Conservation (phyloP, 2,888 invertebrate species). For the Tiliacea aurago region DNA sequence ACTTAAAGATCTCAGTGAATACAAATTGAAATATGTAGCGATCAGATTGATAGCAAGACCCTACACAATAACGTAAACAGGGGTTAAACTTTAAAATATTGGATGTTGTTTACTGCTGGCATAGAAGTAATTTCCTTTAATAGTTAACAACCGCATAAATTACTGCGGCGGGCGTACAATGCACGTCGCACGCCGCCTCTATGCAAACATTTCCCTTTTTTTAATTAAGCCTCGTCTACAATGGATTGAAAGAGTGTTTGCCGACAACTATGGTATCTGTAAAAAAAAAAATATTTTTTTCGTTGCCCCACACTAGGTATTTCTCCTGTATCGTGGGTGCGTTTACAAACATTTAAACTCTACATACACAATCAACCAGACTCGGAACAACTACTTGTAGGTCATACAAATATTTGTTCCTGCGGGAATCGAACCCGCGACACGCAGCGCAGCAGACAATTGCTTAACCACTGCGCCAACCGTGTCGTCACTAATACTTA, state of each 20-base stretch:
- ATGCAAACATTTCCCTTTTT: slow-evolving; percentile 50
- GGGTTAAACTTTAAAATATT: background rate
- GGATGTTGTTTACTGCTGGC: background rate
- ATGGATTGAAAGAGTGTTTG: slow-evolving; percentile 12
- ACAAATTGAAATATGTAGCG: background rate
- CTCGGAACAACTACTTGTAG: too few relatives aligned
- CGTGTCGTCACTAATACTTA: too few relatives aligned
- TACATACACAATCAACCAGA: too few relatives aligned
- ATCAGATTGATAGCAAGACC: background rate
- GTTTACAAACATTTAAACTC: too few relatives aligned
- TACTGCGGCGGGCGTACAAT: slow-evolving; percentile 27
- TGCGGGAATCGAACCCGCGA: too few relatives aligned
- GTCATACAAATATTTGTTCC: too few relatives aligned
- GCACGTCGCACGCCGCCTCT: slow-evolving; percentile 29
- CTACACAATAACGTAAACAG: background rate
- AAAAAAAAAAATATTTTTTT: too few relatives aligned
- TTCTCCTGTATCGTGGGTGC: too few relatives aligned
- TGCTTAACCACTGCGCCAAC: too few relatives aligned
- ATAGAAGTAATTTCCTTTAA: slow-evolving; percentile 29
- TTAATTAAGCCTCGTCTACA: slow-evolving; percentile 27
- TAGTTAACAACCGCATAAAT: slow-evolving; percentile 39
- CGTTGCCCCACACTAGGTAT: too few relatives aligned
- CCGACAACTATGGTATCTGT: background rate
- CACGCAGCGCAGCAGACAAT: too few relatives aligned
- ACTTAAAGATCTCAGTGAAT: background rate